These are phyloP conservation scores for Morelia viridis DNA, from an alignment of 2,797 vertebrate genomes.

Conservation along the genomic window DNA sequence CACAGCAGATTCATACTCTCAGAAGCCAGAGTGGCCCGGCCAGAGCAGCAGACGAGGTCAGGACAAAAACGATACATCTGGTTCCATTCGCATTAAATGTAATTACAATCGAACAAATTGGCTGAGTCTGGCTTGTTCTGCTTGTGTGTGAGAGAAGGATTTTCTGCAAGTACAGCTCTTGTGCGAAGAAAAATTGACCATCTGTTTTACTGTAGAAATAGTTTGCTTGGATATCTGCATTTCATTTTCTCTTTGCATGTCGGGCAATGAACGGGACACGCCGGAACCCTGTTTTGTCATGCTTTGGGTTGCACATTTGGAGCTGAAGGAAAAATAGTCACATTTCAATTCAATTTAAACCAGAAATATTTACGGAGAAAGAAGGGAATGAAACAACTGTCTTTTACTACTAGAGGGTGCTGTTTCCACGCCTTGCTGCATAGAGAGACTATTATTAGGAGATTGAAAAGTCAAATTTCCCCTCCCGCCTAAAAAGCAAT, in stretches of 20 bases:
- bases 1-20: neutral
- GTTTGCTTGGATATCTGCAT: neutral
- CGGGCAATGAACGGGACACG: neutral
- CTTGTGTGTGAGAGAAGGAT: neutral
- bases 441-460: neutral
- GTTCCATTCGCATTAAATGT: neutral
- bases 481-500: neutral
- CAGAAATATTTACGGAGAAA: neutral
- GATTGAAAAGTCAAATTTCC: neutral
- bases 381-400: neutral
- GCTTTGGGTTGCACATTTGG: too few species aligned
- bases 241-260: neutral
- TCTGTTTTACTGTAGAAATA: neutral
- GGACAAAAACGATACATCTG: neutral
- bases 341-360: neutral
- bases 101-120: neutral
- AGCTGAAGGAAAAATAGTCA: neutral
- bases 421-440: neutral
- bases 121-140: neutral
- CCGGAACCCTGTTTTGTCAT: neutral
- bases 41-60: neutral
- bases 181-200: neutral
- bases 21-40: neutral
- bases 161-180: neutral
- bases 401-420: constrained; percentile 5